Evolutionary conservation across 2,888 invertebrate species (phyloP).

Genomic region (Malthinus seriepunctatus): DNA sequence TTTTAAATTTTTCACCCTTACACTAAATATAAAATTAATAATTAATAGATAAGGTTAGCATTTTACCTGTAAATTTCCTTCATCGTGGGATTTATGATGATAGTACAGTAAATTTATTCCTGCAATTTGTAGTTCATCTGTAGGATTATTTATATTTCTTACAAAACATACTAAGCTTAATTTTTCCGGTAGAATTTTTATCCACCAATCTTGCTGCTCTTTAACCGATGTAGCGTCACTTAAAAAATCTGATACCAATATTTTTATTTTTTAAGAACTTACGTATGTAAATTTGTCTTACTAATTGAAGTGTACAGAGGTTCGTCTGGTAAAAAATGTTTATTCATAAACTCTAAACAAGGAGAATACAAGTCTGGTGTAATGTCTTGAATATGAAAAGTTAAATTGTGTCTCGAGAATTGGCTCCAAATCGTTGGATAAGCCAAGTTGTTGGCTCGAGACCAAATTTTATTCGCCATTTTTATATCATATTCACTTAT

Average conservation of each 20-base stretch:
- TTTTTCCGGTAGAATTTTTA: slow-evolving; percentile 2
- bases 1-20: slow-evolving; percentile 7
- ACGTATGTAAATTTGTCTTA: neutral
- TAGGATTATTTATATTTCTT: no score
- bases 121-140: slow-evolving; percentile 10
- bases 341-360: slow-evolving; percentile 13
- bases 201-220: slow-evolving; percentile 11
- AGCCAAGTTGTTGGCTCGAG: slow-evolving; percentile 1
- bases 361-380: slow-evolving; percentile 7
- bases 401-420: neutral
- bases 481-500: neutral
- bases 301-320: slow-evolving; percentile 8
- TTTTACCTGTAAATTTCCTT: neutral
- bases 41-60: neutral
- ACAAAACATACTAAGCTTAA: slow-evolving; percentile 13
- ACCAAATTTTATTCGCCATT: slow-evolving; percentile 7
- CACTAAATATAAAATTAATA: slow-evolving; percentile 3
- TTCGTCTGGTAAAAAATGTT: slow-evolving; percentile 15
- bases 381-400: slow-evolving; percentile 21
- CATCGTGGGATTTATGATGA: slow-evolving; percentile 17
- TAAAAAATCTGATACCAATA: slow-evolving; percentile 4
- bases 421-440: slow-evolving; percentile 10
- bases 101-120: slow-evolving; percentile 16
- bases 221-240: slow-evolving; percentile 5
- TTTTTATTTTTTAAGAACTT: neutral